Conservation (phyloP, 2,113 vertebrate species). For the Crotalus helleri region DNA sequence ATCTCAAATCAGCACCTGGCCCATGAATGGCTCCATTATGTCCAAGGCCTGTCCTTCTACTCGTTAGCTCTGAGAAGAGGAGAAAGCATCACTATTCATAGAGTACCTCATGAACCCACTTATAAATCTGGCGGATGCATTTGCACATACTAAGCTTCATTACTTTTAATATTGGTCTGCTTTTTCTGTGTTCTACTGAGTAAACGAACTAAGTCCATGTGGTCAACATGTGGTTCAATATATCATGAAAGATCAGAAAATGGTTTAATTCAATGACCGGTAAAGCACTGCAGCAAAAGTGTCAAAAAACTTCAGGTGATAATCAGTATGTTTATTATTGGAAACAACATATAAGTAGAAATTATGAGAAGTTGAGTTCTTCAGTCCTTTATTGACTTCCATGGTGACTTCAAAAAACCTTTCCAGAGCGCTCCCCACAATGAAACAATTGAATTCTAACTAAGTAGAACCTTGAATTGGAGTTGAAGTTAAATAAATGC, state of each 20-base stretch:
- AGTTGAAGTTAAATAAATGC: not conserved
- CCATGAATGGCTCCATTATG: slow-evolving; percentile 65
- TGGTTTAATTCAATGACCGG: not conserved
- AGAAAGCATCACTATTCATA: slow-evolving; percentile 35
- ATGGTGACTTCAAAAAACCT: not conserved
- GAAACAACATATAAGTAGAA: not conserved
- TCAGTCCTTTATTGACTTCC: not conserved
- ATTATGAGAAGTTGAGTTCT: not conserved
- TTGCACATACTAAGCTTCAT: not conserved
- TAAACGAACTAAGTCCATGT: not conserved
- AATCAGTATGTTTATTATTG: not conserved
- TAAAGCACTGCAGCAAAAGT: not conserved
- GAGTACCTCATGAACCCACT: not conserved
- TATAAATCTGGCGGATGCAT: not conserved
- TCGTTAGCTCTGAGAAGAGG: slow-evolving; percentile 65
- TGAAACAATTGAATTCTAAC: not conserved
- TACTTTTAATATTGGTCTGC: not conserved
- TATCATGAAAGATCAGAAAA: not conserved
- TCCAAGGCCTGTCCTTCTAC: slow-evolving; percentile 53
- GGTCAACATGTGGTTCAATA: not conserved
- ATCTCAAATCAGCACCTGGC: slow-evolving; percentile 72
- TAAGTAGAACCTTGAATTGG: not conserved
- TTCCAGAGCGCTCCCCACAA: not conserved
- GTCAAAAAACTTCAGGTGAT: not conserved
- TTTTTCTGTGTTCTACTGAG: not conserved